phyloP scores from a whole-genome alignment of 2,888 invertebrate species.

The Epinotia nisella region DNA sequence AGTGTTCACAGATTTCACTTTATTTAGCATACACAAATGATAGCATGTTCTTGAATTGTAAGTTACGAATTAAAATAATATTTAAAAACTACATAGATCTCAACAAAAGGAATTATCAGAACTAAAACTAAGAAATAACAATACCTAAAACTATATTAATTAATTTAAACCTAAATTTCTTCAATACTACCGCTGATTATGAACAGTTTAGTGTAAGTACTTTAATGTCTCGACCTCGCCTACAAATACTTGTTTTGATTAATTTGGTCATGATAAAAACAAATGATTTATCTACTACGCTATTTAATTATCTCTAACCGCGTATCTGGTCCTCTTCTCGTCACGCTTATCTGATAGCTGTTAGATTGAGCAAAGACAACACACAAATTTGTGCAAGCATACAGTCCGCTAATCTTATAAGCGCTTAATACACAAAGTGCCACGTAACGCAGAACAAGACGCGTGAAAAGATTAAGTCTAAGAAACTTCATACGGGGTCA shows the following conservation, averaged over 20 bases:
- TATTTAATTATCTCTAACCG: slow-evolving; percentile 2
- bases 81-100: too few relatives aligned
- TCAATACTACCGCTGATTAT: background rate
- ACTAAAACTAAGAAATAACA: too few relatives aligned
- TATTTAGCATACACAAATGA: background rate
- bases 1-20: background rate
- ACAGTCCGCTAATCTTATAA: slow-evolving; percentile 36
- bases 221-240: background rate
- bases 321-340: slow-evolving; percentile 11
- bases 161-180: too few relatives aligned
- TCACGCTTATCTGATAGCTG: slow-evolving; percentile 41
- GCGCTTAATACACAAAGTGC: slow-evolving; percentile 35
- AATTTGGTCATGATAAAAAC: background rate
- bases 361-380: slow-evolving; percentile 42
- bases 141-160: too few relatives aligned
- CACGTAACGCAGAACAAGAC: slow-evolving; percentile 18
- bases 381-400: slow-evolving; percentile 30
- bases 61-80: too few relatives aligned
- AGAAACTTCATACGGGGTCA: background rate
- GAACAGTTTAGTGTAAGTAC: background rate
- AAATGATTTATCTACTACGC: slow-evolving; percentile 8
- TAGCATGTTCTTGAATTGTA: background rate
- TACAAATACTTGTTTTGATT: background rate
- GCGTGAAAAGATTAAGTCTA: slow-evolving; percentile 25
- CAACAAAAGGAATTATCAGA: too few relatives aligned